Conservation (phyloP, 2,888 invertebrate genomes). For the Priocnemis perturbator region DNA sequence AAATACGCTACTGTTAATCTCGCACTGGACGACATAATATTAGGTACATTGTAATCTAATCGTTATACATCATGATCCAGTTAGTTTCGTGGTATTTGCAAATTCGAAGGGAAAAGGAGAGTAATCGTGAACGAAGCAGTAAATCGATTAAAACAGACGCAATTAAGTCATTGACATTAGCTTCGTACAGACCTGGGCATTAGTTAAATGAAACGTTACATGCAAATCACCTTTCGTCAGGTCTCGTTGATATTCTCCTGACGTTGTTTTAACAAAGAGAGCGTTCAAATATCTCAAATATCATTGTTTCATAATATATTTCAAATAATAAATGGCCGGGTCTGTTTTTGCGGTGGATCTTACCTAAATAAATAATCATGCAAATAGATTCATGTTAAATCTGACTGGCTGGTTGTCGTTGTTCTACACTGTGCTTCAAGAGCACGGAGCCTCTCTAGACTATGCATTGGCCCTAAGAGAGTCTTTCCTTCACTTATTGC, state of each 20-base stretch:
- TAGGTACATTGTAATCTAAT: conserved; percentile 55
- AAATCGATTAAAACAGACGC: neutral
- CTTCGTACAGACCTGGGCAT: too few relatives aligned
- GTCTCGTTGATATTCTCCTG: too few relatives aligned
- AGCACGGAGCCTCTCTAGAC: conserved; percentile 69
- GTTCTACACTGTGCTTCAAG: conserved; percentile 69
- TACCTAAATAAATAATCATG: conserved; percentile 42
- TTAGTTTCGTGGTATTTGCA: neutral
- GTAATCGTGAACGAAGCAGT: neutral
- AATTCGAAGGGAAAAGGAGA: neutral
- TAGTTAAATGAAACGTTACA: too few relatives aligned
- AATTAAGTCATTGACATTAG: neutral
- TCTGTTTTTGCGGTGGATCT: conserved; percentile 4
- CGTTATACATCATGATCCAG: conserved; percentile 43
- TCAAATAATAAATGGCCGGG: too few relatives aligned
- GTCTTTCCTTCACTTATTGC: conserved; percentile 62
- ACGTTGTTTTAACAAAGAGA: too few relatives aligned
- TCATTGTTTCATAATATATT: too few relatives aligned
- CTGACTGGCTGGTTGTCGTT: conserved; percentile 61
- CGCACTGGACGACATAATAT: conserved; percentile 58
- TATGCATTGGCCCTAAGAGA: conserved; percentile 69
- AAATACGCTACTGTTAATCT: conserved; percentile 59
- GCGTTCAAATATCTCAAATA: too few relatives aligned
- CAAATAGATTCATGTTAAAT: conserved; percentile 60
- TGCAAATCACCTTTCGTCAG: too few relatives aligned